Evolutionary conservation across 2,888 invertebrate genomes (phyloP), one percentile per base, ranked within the genome.

Genomic region (Acrocyrtus sp.): DNA sequence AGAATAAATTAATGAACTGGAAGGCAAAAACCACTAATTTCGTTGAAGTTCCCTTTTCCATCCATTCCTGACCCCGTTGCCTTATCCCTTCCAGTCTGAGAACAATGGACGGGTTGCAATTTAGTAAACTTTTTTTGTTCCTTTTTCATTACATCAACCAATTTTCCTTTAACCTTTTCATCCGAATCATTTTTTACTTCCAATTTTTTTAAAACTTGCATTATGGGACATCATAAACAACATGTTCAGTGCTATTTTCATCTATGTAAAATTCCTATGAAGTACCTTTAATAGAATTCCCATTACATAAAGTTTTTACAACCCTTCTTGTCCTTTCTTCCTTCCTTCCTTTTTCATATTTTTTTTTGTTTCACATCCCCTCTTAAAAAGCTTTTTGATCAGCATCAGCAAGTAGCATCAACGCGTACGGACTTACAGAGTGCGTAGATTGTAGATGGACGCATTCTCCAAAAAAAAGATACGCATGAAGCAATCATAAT

Each of bases 271-370:
- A 41, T 41, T 15, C 41, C 17, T 41, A 41, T 8, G 15, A 15
- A 41, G 15, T 34, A n/a, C 41, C 17, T 41, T 41, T 41, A n/a
- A 17, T 41, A 6, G 3, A 41, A 41, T 41, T n/a, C 15, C 41
- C 17, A 41, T 8, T n/a, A 15, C 15, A 15, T 8, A 17, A 41
- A 41, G 17, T 41, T 15, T 41, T n/a, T 41, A 17, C 34, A 60
- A 60, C 60, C 48, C 60, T 60, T 60, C 60, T 19, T 47, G n/a
- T 47, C 12, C 39, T 57, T 57, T 48, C 47, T 19, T 60, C 26
- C 48, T 60, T 60, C 60, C 60, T 60, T 60, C 60, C 60, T 60
- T 48, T 24, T 43, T 26, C 24, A 22, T 48, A 48, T 48, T 47
- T 47, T 19, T 47, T 47, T 21, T 22, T 48, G 15, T 27, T 60